Evolutionary conservation across 2,888 invertebrate species (phyloP).

Genomic region (Drosophila merina): DNA sequence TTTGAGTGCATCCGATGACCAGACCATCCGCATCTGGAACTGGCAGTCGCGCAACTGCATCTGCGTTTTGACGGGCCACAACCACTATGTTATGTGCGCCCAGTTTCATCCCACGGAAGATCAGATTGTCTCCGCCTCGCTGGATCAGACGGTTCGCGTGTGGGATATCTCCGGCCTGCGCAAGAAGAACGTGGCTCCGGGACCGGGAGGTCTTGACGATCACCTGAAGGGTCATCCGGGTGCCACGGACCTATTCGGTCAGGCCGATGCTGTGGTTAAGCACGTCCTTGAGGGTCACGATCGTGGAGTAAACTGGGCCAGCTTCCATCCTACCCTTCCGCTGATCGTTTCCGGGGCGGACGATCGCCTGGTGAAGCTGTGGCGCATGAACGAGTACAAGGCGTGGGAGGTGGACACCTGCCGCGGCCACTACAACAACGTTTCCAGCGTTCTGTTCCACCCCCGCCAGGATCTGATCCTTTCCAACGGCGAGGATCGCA

Average conservation of each 20-base stretch:
- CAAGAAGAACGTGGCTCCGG: conserved; percentile 99
- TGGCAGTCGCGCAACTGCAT: conserved; percentile 99
- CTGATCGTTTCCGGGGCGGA: conserved; percentile 99
- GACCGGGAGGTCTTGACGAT: conserved; percentile 95
- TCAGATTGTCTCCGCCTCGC: conserved; percentile 97
- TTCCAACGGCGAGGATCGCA: conserved; percentile 98
- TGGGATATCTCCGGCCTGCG: conserved; percentile 99
- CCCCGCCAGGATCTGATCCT: conserved; percentile 98
- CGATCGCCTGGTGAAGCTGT: conserved; percentile 98
- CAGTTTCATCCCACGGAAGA: conserved; percentile 99
- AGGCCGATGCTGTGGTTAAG: conserved; percentile 95
- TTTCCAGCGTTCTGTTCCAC: conserved; percentile 98
- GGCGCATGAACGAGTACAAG: conserved; percentile 99
- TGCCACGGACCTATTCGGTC: conserved; percentile 97
- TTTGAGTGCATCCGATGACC: conserved; percentile 98
- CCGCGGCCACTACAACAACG: conserved; percentile 99
- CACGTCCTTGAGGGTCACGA: conserved; percentile 97
- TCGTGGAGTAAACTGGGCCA: conserved; percentile 99
- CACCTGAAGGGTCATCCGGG: conserved; percentile 93
- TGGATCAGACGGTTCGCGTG: conserved; percentile 98
- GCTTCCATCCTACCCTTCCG: conserved; percentile 97
- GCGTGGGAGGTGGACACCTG: conserved; percentile 99
- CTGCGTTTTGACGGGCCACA: conserved; percentile 97
- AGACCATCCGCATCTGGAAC: conserved; percentile 99
- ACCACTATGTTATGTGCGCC: conserved; percentile 99